These are phyloP conservation scores for Eubasilissa splendida DNA, from an alignment of 2,888 invertebrate species.

Conservation along the genomic window DNA sequence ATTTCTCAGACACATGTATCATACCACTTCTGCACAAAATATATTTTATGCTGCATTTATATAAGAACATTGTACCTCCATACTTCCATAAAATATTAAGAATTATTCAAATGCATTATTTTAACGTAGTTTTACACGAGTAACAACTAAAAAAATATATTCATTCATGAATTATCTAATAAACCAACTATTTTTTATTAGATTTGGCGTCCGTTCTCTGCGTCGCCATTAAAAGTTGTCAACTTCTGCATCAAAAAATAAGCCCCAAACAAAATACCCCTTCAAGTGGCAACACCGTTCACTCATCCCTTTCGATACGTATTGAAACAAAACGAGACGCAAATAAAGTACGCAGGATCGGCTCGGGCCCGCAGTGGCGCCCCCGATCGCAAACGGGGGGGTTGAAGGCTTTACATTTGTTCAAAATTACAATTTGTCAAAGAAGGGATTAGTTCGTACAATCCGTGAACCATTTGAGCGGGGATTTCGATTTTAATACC, in stretches of 20 bases:
- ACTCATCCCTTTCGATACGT: slow-evolving; percentile 33
- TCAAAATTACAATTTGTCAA: slow-evolving; percentile 58
- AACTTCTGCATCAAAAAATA: background rate
- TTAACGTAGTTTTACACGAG: too few species aligned
- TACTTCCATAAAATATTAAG: too few species aligned
- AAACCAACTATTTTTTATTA: too few species aligned
- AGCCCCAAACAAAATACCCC: slow-evolving; percentile 16
- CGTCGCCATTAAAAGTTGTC: background rate
- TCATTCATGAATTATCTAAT: too few species aligned
- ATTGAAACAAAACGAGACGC: slow-evolving; percentile 39
- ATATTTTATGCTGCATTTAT: too few species aligned
- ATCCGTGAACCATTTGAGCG: slow-evolving; percentile 28
- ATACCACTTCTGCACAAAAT: too few species aligned
- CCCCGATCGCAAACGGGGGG: background rate
- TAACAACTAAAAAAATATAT: too few species aligned
- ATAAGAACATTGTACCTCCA: too few species aligned
- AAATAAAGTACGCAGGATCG: slow-evolving; percentile 4
- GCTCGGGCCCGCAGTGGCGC: background rate
- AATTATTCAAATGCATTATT: too few species aligned
- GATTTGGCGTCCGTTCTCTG: too few species aligned
- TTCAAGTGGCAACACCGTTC: slow-evolving; percentile 35
- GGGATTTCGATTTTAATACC: slow-evolving; percentile 41
- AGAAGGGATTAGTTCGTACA: slow-evolving; percentile 48
- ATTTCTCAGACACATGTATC: too few species aligned
- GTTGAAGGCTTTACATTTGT: slow-evolving; percentile 43